Evolutionary conservation across 2,888 invertebrate genomes (phyloP), one percentile per base, ranked within the genome.

Genomic region (Pogonocherus hispidulus): DNA sequence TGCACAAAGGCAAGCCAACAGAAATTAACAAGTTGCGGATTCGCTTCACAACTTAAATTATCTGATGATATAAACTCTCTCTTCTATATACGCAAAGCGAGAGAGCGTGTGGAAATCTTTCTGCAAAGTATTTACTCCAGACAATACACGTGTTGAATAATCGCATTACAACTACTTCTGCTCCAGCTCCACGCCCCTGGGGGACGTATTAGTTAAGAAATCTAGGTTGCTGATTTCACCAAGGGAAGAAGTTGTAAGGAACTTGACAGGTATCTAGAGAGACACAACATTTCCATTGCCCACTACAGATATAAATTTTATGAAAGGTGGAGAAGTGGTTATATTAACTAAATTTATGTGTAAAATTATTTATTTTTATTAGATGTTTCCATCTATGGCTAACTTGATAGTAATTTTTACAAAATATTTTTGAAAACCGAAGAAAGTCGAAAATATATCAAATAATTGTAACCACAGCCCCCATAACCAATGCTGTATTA

Each of bases 21-120:
- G 68, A 68, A 68, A 68, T 64, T 68, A 64, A 57, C 57, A 68
- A 68, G 68, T 68, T 68, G 68, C 22, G 63, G 64, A 55, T 57
- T 49, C 57, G 49, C 64, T 68, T 59, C 64, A 46, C 64, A 64
- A 68, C 64, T 64, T 64, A 68, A 68, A 68, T 68, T 68, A 68
- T 64, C 64, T 64, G 56, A 63, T 63, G 60, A 60, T 60, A 49
- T 49, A 60, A 60, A 49, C 60, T 60, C 59, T 47, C 35, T 8
- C 27, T 37, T 37, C 35, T 51, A 35, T 62, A 51, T 51, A 62
- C 19, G 51, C 19, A 51, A 41, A 14, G 14, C 41, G 46, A 27
- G 35, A 32, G 14, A 59, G 49, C 47, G 51, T 51, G 51, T 51
- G 51, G 62, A 37, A 51, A 37, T 46, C 62, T 51, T 51, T 22